These are phyloP conservation scores for Ancistrus triradiatus DNA, from an alignment of 2,113 vertebrate genomes.

Conservation along the genomic window DNA sequence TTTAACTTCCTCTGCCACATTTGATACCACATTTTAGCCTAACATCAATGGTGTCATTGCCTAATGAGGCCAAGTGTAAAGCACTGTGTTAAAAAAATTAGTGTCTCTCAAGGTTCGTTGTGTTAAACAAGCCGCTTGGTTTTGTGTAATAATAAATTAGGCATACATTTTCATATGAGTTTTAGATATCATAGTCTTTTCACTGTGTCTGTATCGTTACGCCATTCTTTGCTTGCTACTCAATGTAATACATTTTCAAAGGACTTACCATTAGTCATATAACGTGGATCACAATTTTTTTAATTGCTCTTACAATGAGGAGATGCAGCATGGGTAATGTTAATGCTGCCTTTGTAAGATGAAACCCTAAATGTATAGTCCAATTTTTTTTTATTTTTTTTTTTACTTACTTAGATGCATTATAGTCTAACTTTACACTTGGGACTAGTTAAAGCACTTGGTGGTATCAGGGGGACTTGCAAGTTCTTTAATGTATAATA, in stretches of 20 bases:
- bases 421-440: constrained; percentile 41
- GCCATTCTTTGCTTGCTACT: no score
- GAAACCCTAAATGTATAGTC: constrained; percentile 18
- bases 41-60: constrained; percentile 44
- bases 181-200: constrained; percentile 19
- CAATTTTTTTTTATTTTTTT: constrained; percentile 32
- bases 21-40: constrained; percentile 51
- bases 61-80: constrained; percentile 54
- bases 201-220: background rate
- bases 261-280: no score
- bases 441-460: constrained; percentile 24
- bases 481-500: constrained; percentile 23
- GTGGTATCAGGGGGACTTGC: constrained; percentile 22
- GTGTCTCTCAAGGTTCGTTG: constrained; percentile 44
- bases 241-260: no score
- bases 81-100: constrained; percentile 38
- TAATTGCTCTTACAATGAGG: background rate
- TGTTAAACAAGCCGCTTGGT: constrained; percentile 28
- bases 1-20: constrained; percentile 54
- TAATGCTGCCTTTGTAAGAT: constrained; percentile 14
- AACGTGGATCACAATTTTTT: no score
- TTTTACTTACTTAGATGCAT: constrained; percentile 18
- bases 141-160: constrained; percentile 49
- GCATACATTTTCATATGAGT: constrained; percentile 12
- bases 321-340: constrained; percentile 8